Evolutionary conservation across 2,888 invertebrate species (phyloP).

Genomic region (Uropetala carovei): DNA sequence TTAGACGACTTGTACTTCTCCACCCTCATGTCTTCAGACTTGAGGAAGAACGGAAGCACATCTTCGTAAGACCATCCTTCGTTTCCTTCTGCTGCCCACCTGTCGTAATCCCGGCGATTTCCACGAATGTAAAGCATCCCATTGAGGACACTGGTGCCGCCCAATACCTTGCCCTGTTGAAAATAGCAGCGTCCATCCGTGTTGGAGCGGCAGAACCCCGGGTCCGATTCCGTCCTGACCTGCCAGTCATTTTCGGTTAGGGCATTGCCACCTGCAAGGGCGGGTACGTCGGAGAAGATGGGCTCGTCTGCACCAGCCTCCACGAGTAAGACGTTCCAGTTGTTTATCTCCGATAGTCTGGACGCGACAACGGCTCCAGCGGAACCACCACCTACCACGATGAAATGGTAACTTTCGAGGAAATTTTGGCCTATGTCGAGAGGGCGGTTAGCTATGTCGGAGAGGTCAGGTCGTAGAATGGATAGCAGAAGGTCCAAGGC

Average conservation of each 20-base stretch:
- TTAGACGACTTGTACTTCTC: slow-evolving; percentile 42
- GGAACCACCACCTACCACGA: slow-evolving; percentile 69
- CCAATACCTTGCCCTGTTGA: slow-evolving; percentile 74
- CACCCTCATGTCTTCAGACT: slow-evolving; percentile 69
- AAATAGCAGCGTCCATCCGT: slow-evolving; percentile 69
- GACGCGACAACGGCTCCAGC: slow-evolving; percentile 69
- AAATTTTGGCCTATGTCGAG: slow-evolving; percentile 51
- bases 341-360: slow-evolving; percentile 66
- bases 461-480: slow-evolving; percentile 65
- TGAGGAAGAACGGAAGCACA: slow-evolving; percentile 75
- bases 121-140: slow-evolving; percentile 76
- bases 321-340: slow-evolving; percentile 68
- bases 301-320: slow-evolving; percentile 69
- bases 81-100: slow-evolving; percentile 75
- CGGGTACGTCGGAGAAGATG: slow-evolving; percentile 68
- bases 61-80: slow-evolving; percentile 75
- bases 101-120: slow-evolving; percentile 75
- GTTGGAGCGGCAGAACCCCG: slow-evolving; percentile 65
- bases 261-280: slow-evolving; percentile 68
- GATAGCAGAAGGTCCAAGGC: slow-evolving; percentile 36
- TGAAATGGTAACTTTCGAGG: slow-evolving; percentile 66
- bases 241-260: slow-evolving; percentile 70
- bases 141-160: slow-evolving; percentile 76
- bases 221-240: slow-evolving; percentile 69
- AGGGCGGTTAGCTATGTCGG: slow-evolving; percentile 49